Percentiles rank a stretch among this genome's conserved stretches.
Evolutionary conservation across 2,113 vertebrate genomes (phyloP).

Genomic region (Ardeotis arabs): DNA sequence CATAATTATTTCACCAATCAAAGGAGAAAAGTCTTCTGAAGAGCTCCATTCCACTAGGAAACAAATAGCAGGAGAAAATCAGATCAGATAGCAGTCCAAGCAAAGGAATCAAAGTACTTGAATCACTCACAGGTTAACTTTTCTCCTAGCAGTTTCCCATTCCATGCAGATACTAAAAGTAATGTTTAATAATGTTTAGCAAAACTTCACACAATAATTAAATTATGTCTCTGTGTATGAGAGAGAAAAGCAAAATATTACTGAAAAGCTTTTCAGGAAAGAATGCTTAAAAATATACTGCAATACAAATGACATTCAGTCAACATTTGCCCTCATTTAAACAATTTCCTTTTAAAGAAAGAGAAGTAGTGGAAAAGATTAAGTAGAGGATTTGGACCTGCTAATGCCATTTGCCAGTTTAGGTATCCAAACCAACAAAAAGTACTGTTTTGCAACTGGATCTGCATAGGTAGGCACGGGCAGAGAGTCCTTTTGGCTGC

Average conservation of each 20-base stretch:
- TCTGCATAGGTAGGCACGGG: not conserved
- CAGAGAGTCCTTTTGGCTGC: not conserved
- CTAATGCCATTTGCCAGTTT: not conserved
- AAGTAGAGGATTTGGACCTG: not conserved
- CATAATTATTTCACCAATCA: conserved; percentile 85
- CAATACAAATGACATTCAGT: not conserved
- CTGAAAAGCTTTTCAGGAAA: conserved; percentile 10
- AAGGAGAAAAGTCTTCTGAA: conserved; percentile 88
- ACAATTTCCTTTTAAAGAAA: conserved; percentile 15
- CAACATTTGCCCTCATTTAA: not conserved
- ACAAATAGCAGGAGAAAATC: conserved; percentile 39
- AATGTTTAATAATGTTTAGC: not conserved
- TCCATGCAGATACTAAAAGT: not conserved
- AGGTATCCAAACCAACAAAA: not conserved
- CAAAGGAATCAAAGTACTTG: not conserved
- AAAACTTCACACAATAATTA: not conserved
- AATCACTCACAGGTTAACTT: not conserved
- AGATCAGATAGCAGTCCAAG: not conserved
- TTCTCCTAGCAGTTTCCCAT: not conserved
- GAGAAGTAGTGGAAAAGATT: not conserved
- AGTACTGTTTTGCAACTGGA: not conserved
- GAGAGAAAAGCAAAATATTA: conserved; percentile 9
- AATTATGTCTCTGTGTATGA: not conserved
- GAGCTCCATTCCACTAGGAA: conserved; percentile 92
- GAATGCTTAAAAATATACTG: not conserved